These are phyloP conservation scores for Agonopterix subpropinquella DNA, from an alignment of 2,888 invertebrate genomes.

Conservation along the genomic window DNA sequence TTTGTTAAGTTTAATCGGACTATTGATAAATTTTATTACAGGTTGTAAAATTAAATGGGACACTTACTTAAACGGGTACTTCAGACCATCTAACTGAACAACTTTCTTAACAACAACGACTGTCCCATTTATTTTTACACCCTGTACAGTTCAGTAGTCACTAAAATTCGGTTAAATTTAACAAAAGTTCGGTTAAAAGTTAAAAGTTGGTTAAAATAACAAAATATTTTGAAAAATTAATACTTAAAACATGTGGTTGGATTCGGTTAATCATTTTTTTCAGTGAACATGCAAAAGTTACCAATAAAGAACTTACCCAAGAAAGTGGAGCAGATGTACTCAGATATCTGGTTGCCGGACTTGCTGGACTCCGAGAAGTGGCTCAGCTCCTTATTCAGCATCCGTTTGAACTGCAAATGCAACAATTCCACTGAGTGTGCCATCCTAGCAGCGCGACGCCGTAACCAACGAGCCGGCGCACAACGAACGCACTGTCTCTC, in stretches of 20 bases:
- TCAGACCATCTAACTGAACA: too few species aligned
- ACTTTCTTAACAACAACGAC: too few species aligned
- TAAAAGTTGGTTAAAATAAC: too few species aligned
- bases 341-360: conserved; percentile 99
- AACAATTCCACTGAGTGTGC: conserved; percentile 64
- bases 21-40: too few species aligned
- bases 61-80: too few species aligned
- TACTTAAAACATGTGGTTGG: neutral
- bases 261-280: conserved; percentile 3
- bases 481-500: conserved; percentile 59
- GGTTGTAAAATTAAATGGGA: too few species aligned
- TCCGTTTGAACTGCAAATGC: conserved; percentile 95
- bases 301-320: conserved; percentile 85
- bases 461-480: conserved; percentile 53
- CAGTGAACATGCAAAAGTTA: neutral
- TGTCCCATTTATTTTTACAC: too few species aligned
- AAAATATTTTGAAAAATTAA: neutral
- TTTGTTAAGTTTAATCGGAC: too few species aligned
- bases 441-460: conserved; percentile 51
- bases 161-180: too few species aligned
- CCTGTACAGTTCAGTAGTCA: too few species aligned
- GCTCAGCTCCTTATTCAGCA: conserved; percentile 99
- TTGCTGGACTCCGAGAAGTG: conserved; percentile 99
- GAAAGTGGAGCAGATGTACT: conserved; percentile 99
- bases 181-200: too few species aligned